Percentiles rank a stretch among this genome's conserved stretches.
phyloP scores from a whole-genome alignment of 2,113 vertebrate species.

The Rhinolophus sinicus region DNA sequence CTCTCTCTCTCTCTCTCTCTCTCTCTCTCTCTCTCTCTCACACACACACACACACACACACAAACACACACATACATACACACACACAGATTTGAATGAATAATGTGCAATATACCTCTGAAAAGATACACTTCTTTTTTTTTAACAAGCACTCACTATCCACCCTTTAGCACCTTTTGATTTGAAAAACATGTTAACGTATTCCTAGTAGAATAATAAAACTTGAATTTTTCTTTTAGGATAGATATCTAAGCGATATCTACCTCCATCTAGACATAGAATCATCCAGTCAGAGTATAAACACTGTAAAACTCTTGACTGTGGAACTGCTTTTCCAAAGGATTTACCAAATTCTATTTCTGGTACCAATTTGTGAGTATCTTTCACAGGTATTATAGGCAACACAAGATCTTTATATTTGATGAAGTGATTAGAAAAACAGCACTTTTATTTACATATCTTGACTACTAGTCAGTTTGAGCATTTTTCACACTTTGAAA shows the following conservation, averaged over 20 bases:
- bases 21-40: no score
- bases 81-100: not conserved
- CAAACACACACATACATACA: not conserved
- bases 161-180: not conserved
- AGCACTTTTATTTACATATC: not conserved
- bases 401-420: not conserved
- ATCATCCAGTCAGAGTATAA: not conserved
- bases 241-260: not conserved
- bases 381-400: not conserved
- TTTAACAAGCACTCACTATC: not conserved
- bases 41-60: not conserved
- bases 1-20: no score
- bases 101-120: not conserved
- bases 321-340: not conserved
- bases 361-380: not conserved
- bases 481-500: not conserved
- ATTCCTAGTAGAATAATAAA: not conserved
- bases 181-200: not conserved
- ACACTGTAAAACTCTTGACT: not conserved
- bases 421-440: constrained; percentile 11
- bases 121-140: not conserved
- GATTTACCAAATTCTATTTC: not conserved
- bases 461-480: not conserved
- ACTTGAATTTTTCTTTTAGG: not conserved
- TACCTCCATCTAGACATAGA: not conserved